Conservation (phyloP, 2,888 invertebrate species). For the Physocephala rufipes region DNA sequence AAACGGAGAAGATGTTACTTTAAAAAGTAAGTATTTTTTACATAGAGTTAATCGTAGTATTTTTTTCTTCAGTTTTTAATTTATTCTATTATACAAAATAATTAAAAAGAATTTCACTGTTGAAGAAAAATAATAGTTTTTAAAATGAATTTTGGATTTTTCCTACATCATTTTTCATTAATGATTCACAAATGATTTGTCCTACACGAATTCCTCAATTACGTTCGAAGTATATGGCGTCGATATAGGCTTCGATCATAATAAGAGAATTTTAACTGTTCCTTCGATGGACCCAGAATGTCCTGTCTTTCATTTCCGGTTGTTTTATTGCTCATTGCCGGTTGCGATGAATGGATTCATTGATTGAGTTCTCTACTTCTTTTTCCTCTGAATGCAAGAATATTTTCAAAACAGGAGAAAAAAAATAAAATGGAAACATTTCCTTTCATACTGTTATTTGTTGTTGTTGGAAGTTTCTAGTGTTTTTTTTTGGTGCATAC, state of each 20-base stretch:
- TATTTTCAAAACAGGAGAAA: too few relatives aligned
- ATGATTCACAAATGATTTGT: background rate
- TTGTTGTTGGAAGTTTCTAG: background rate
- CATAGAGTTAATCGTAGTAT: too few relatives aligned
- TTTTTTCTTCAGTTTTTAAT: too few relatives aligned
- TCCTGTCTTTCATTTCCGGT: slow-evolving; percentile 19
- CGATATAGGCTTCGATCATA: slow-evolving; percentile 22
- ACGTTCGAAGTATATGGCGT: background rate
- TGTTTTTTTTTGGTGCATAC: background rate
- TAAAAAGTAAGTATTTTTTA: too few relatives aligned
- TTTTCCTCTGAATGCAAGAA: background rate
- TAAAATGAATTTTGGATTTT: too few relatives aligned
- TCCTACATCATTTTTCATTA: background rate
- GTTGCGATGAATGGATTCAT: background rate
- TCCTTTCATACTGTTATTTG: too few relatives aligned
- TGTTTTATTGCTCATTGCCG: slow-evolving; percentile 7
- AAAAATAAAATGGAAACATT: too few relatives aligned
- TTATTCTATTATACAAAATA: too few relatives aligned
- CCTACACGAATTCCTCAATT: background rate
- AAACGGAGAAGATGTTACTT: too few relatives aligned
- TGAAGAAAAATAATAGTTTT: background rate
- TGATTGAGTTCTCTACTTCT: background rate
- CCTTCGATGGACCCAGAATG: slow-evolving; percentile 8
- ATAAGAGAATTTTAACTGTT: slow-evolving; percentile 17
- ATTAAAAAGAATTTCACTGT: background rate